Evolutionary conservation across 2,113 vertebrate species (phyloP), one percentile per base, ranked within the genome.

Genomic region (Pipra filicauda): DNA sequence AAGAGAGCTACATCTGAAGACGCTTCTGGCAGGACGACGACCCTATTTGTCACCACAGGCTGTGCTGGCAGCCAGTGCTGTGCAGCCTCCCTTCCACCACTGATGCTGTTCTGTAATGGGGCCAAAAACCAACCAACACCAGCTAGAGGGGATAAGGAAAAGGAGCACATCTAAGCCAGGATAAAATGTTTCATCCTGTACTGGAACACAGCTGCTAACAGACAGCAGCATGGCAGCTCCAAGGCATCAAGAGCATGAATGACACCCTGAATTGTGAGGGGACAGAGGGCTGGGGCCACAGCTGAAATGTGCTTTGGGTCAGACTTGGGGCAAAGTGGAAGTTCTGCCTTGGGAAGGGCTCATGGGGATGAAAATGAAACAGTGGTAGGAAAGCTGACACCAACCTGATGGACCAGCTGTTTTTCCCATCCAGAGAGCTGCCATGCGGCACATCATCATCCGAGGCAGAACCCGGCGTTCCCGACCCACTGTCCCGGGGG

Each of bases 331-430:
- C 28, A 67, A 35, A 8, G 8, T 4, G 14, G 39, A 74, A 89
- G 31, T 27, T 62, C 62, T 5, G 0, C 17, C n/a, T 24, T 2
- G 1, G 30, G 20, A 62, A 33, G 31, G 17, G 23, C 37, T 71
- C 31, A 21, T 5, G 13, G 69, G 39, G 39, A 20, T 27, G 35
- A 72, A 61, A 80, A 74, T 0, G 0, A 26, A 81, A 43, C 4
- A 26, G 27, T 0, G 2, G 15, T 2, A 65, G 15, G 31, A 87
- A 88, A 93, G 24, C n/a, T 5, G 10, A 35, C 43, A 94, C 98
- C 96, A 88, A 99, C 99, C 98, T 99, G 96, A 99, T 82, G 11
- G 99, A 99, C 98, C 99, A 99, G 91, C 98, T 98, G 88, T 95
- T 98, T 61, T 66, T 76, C 26, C 89, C 73, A 41, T 74, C 77